Evolutionary conservation across 2,113 vertebrate genomes (phyloP).

Genomic region (Corydoras sp.): DNA sequence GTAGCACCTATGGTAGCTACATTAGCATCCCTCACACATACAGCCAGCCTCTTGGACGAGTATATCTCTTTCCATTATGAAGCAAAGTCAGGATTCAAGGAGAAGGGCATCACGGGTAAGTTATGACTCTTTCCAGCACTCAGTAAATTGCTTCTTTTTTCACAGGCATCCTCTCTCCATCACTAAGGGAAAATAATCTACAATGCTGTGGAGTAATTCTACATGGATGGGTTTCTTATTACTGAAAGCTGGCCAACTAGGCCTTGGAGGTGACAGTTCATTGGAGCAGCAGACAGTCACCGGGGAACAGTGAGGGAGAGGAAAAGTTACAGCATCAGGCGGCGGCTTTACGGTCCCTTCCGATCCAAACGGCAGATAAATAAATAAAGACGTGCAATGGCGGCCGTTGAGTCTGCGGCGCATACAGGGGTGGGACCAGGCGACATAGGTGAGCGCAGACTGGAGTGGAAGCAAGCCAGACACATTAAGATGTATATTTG

Average conservation of each 20-base stretch:
- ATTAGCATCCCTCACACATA: slow-evolving; percentile 16
- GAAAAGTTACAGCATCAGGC: not conserved
- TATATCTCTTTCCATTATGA: slow-evolving; percentile 24
- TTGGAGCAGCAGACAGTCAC: slow-evolving; percentile 33
- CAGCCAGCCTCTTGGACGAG: slow-evolving; percentile 3
- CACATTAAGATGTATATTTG: not conserved
- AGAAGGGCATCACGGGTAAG: slow-evolving; percentile 34
- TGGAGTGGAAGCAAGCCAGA: not conserved
- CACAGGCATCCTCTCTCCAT: slow-evolving; percentile 25
- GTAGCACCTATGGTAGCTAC: not conserved
- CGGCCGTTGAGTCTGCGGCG: no score
- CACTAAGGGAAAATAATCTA: slow-evolving; percentile 41
- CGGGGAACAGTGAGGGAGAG: not conserved
- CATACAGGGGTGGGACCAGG: no score
- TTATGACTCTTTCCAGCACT: slow-evolving; percentile 41
- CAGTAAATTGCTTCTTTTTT: slow-evolving; percentile 43
- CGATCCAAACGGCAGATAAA: no score
- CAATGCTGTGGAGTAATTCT: slow-evolving; percentile 42
- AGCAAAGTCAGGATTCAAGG: slow-evolving; percentile 37
- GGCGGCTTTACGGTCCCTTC: no score
- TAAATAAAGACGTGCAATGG: no score
- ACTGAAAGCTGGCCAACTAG: slow-evolving; percentile 34
- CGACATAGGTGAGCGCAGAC: no score
- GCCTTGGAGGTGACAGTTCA: slow-evolving; percentile 49
- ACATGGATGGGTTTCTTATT: slow-evolving; percentile 46